These are phyloP conservation scores for Buathra laborator DNA, from an alignment of 2,888 invertebrate species.

Conservation along the genomic window DNA sequence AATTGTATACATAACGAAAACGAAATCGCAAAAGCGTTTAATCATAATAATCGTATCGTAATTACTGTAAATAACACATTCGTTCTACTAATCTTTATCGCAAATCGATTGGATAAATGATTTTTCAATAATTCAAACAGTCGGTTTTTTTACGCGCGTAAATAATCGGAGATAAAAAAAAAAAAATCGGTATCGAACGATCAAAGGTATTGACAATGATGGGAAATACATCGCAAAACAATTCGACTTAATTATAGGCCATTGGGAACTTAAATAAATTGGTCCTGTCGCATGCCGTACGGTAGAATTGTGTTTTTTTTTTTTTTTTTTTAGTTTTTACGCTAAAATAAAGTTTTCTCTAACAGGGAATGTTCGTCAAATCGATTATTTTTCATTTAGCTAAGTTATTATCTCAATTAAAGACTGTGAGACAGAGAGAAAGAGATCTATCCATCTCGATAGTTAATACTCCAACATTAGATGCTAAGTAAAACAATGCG, in stretches of 20 bases:
- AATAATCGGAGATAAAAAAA: conserved; percentile 2
- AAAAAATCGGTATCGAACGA: not conserved
- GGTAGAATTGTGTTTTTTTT: conserved; percentile 2
- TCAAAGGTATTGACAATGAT: not conserved
- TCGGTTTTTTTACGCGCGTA: not conserved
- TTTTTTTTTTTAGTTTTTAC: not conserved
- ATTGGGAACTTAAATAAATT: conserved; percentile 58
- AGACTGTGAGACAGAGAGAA: conserved; percentile 28
- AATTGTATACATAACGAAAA: conserved; percentile 27
- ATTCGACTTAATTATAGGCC: conserved; percentile 60
- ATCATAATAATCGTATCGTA: conserved; percentile 1
- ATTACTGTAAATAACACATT: conserved; percentile 43
- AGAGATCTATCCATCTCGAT: conserved; percentile 51
- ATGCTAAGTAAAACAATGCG: conserved; percentile 63
- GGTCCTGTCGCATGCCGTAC: conserved; percentile 57
- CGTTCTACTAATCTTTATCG: conserved; percentile 14
- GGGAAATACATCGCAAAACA: conserved; percentile 21
- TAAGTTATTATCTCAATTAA: conserved; percentile 32
- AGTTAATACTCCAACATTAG: conserved; percentile 53
- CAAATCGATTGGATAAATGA: conserved; percentile 16
- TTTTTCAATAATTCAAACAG: not conserved
- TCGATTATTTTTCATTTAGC: conserved; percentile 32
- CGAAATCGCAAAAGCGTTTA: conserved; percentile 41
- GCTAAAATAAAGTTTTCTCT: conserved; percentile 44
- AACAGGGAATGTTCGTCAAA: conserved; percentile 60